Base-by-base conservation (phyloP, 2,797 vertebrate genomes). In the Sebastes vulpes region DNA sequence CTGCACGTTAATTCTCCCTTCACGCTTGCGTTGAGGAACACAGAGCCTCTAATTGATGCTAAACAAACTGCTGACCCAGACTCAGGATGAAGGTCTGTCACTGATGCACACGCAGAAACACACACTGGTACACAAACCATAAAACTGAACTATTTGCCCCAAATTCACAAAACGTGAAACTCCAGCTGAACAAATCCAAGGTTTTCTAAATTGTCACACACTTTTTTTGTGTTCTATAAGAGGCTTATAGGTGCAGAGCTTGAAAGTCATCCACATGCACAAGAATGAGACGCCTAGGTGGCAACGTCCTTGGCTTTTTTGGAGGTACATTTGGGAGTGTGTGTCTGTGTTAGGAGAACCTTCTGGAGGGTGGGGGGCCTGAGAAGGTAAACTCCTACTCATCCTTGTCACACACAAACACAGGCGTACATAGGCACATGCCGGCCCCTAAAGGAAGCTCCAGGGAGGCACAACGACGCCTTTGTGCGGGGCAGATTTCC, bases 21-120 rank as follows among this genome's bases (percentile, higher is more conserved):
- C 97, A 97, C 96, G 97, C 97, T 97, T 97, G 96, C 95, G 90
- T 96, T 97, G 96, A 97, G 95, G 97, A 97, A 96, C 97, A 97
- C 97, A 97, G 96, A 95, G 94, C 90, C 95, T 96, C 96, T 97
- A 97, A 98, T 97, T 97, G 97, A 97, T 96, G 93, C 94, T 96
- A 95, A 96, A 96, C 94, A 96, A 96, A 95, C 95, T 96, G 94
- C 95, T 96, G 96, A 96, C 94, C 95, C 93, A 96, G 90, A 95
- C 95, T 93, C 87, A 88, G 92, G 94, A 93, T 93, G 93, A 95
- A 95, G 95, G 92, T 95, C 94, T 94, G 92, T 94, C 92, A 93
- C 80, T 89, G 92, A 89, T 89, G 88, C 79, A 85, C 91, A 90
- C 72, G 69, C 67, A 89, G 31, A 81, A 73, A 85, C 81, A 83